Conservation (phyloP, 2,888 invertebrate species). For the Campoplex nolae region DNA sequence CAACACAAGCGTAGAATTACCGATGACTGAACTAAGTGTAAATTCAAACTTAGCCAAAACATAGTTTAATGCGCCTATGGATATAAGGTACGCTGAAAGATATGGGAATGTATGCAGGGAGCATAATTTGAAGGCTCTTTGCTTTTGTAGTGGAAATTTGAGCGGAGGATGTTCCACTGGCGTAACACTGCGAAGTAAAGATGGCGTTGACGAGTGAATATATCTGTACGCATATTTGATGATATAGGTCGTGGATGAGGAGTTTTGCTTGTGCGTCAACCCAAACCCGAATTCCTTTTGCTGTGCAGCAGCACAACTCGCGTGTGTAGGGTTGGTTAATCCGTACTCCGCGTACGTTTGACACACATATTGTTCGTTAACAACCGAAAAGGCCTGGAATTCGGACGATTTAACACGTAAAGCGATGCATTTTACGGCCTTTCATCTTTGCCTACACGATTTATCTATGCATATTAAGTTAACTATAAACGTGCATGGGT, state of each 20-base stretch:
- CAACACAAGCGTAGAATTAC: constrained; percentile 49
- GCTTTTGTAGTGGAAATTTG: constrained; percentile 48
- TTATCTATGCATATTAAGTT: background rate
- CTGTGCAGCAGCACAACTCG: constrained; percentile 5
- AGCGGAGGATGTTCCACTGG: background rate
- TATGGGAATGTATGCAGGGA: constrained; percentile 29
- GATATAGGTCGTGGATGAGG: background rate
- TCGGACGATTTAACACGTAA: background rate
- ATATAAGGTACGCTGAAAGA: constrained; percentile 56
- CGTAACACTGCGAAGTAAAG: background rate
- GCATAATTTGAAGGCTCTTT: constrained; percentile 62
- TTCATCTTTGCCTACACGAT: background rate
- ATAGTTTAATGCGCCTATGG: constrained; percentile 42
- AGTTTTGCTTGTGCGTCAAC: constrained; percentile 44
- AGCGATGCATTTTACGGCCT: background rate
- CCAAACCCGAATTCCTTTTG: constrained; percentile 39
- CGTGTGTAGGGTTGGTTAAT: constrained; percentile 14
- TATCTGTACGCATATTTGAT: background rate
- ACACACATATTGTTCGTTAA: constrained; percentile 5
- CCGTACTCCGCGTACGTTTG: background rate
- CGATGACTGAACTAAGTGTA: constrained; percentile 48
- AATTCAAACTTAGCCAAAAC: constrained; percentile 54
- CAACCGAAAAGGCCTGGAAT: constrained; percentile 1
- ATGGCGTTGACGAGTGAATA: background rate
- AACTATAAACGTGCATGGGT: background rate